phyloP scores from a whole-genome alignment of 2,888 invertebrate genomes.

The Tenthredo scrophulariae region DNA sequence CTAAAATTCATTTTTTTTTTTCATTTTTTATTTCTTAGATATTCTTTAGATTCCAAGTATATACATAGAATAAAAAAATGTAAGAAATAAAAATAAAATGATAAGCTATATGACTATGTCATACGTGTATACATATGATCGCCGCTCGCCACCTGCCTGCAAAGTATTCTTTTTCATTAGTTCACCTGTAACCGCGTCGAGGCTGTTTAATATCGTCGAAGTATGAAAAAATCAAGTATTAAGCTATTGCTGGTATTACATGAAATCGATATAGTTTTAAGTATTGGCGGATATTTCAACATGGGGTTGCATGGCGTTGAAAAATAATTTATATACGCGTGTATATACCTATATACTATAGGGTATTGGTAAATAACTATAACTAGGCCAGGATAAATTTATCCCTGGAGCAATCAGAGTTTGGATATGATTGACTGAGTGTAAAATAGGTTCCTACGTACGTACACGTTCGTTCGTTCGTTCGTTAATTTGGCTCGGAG shows the following conservation, averaged over 20 bases:
- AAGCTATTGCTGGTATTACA: not conserved
- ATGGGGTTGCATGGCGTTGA: not conserved
- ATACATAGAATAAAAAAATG: not conserved
- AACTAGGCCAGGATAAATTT: slow-evolving; percentile 38
- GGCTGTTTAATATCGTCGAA: no score
- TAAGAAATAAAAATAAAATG: not conserved
- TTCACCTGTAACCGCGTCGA: not conserved
- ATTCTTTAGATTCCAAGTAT: not conserved
- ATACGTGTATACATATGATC: not conserved
- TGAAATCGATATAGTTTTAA: not conserved
- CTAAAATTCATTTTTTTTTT: not conserved
- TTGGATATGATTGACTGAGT: slow-evolving; percentile 66
- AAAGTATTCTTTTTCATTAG: not conserved
- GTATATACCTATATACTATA: not conserved
- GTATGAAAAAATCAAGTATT: no score
- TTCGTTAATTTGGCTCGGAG: not conserved
- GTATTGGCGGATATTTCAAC: no score
- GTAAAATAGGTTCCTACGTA: slow-evolving; percentile 57
- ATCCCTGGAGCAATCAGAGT: slow-evolving; percentile 58
- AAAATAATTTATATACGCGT: not conserved
- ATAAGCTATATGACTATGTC: not conserved
- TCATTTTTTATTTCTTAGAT: not conserved
- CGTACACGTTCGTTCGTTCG: slow-evolving; percentile 45
- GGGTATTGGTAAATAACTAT: slow-evolving; percentile 10
- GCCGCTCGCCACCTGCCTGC: not conserved